Conservation (phyloP, 2,113 vertebrate species). For the Thalassarche chlororhynchos region DNA sequence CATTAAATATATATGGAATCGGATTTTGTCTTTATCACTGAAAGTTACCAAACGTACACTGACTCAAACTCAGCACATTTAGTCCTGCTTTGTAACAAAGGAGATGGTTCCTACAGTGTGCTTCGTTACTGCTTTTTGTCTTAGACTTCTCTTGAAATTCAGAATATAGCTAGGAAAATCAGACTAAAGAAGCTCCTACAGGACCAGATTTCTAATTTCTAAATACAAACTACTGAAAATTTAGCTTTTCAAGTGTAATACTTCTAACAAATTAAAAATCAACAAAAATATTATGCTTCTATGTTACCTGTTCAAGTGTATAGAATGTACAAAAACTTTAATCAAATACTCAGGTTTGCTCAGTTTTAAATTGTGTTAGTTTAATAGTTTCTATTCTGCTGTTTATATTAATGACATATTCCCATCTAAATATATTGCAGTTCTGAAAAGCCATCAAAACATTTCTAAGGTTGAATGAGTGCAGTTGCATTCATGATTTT, state of each 20-base stretch:
- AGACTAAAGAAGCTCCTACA: not conserved
- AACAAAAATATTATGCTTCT: conserved; percentile 78
- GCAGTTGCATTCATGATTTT: conserved; percentile 85
- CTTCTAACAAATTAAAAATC: conserved; percentile 81
- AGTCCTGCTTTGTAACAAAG: not conserved
- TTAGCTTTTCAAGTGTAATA: conserved; percentile 71
- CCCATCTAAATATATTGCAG: conserved; percentile 93
- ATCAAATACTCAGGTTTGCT: conserved; percentile 97
- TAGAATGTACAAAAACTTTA: conserved; percentile 96
- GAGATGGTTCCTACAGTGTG: not conserved
- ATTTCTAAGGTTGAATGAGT: conserved; percentile 97
- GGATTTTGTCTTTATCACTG: conserved; percentile 28
- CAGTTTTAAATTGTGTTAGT: conserved; percentile 97
- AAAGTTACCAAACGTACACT: conserved; percentile 29
- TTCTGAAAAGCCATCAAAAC: conserved; percentile 91
- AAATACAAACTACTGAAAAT: conserved; percentile 71
- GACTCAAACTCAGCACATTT: not conserved
- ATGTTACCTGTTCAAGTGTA: conserved; percentile 83
- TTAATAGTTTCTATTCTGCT: conserved; percentile 97
- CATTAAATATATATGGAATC: conserved; percentile 50
- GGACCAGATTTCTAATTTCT: conserved; percentile 64
- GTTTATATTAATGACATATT: conserved; percentile 97
- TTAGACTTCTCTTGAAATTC: conserved; percentile 33
- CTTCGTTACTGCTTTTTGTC: conserved; percentile 33
- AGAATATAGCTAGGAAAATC: conserved; percentile 21